A percentile compares a stretch with the other conserved stretches of the same genome.
These are phyloP conservation scores for Scylla paramamosain DNA, from an alignment of 1,140 invertebrate species.

Conservation along the genomic window DNA sequence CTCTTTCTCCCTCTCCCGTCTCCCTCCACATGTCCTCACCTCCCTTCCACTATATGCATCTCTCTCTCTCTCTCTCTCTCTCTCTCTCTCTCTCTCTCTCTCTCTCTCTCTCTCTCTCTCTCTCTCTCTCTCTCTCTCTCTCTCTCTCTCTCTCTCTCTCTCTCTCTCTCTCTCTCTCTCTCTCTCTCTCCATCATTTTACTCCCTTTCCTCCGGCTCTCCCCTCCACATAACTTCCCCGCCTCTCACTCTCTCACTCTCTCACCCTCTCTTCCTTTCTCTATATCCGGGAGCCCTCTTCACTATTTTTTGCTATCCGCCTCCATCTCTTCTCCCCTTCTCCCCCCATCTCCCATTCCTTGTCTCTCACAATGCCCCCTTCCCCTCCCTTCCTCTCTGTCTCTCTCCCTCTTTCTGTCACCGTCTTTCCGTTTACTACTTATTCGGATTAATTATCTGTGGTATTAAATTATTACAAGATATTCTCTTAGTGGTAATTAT, in stretches of 20 bases:
- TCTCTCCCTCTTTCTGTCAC: not conserved
- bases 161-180: not conserved
- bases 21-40: not conserved
- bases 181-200: not conserved
- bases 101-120: not conserved
- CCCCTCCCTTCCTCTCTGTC: not conserved
- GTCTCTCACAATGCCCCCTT: not conserved
- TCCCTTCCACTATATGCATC: not conserved
- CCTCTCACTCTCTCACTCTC: constrained; percentile 24
- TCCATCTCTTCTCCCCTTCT: not conserved
- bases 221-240: not conserved
- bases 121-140: not conserved
- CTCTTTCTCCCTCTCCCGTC: not conserved
- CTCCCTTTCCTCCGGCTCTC: not conserved
- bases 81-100: too few species aligned
- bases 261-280: not conserved
- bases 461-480: not conserved
- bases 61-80: not conserved
- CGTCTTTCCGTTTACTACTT: not conserved
- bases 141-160: too few species aligned
- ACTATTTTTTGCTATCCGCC: not conserved
- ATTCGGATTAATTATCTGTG: not conserved
- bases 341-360: not conserved
- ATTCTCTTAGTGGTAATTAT: not conserved
- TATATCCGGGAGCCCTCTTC: not conserved